A percentile compares a stretch with the other conserved stretches of the same genome.
These are phyloP conservation scores for Pseudomugil tenellus DNA, from an alignment of 2,797 vertebrate genomes.

Conservation along the genomic window DNA sequence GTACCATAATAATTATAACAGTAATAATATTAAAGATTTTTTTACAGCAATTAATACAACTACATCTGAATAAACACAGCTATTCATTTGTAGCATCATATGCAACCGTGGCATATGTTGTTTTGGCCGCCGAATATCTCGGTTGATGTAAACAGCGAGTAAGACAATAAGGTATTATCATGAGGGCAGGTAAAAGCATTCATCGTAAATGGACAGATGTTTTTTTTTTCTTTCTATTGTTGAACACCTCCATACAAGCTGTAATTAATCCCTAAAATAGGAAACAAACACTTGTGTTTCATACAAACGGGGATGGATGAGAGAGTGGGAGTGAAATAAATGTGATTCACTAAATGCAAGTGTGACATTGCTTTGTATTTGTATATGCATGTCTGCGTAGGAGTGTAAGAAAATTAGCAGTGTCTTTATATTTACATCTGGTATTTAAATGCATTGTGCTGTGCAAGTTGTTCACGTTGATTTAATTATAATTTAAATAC, in stretches of 20 bases:
- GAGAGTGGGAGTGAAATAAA: slow-evolving; percentile 42
- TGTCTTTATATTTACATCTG: slow-evolving; percentile 10
- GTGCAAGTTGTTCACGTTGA: slow-evolving; percentile 18
- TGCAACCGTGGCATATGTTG: slow-evolving; percentile 2
- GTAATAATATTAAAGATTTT: no score
- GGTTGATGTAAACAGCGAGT: slow-evolving; percentile 51
- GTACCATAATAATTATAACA: not conserved
- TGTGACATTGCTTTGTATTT: slow-evolving; percentile 7
- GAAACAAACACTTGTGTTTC: slow-evolving; percentile 45
- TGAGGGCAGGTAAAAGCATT: slow-evolving; percentile 32
- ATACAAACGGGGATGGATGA: slow-evolving; percentile 32
- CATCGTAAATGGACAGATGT: slow-evolving; percentile 51
- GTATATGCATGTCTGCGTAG: slow-evolving; percentile 22
- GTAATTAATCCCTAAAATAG: slow-evolving; percentile 69
- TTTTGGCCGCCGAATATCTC: slow-evolving; percentile 27
- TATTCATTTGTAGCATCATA: slow-evolving; percentile 13
- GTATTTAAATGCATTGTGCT: slow-evolving; percentile 45
- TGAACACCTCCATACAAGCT: slow-evolving; percentile 61
- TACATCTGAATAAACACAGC: not conserved
- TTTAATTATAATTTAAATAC: not conserved
- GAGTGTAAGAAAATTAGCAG: slow-evolving; percentile 38
- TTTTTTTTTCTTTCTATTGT: slow-evolving; percentile 57
- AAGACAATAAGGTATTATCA: slow-evolving; percentile 43
- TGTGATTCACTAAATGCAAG: slow-evolving; percentile 15
- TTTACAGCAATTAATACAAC: slow-evolving; percentile 7